Evolutionary conservation across 2,797 vertebrate genomes (phyloP).

Genomic region (Galaxias olidus): DNA sequence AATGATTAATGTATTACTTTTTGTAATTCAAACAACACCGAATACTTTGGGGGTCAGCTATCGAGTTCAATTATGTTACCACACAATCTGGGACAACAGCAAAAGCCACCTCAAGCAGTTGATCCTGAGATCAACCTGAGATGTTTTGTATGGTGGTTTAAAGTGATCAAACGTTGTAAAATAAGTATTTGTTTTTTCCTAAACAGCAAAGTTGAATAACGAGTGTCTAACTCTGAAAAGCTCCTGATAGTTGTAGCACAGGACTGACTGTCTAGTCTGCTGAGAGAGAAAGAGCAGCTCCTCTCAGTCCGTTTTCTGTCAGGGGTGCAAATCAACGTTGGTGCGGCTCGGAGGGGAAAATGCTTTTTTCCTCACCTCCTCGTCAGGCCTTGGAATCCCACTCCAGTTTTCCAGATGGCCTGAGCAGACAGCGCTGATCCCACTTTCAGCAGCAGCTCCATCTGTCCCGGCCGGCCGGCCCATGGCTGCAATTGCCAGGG

Average conservation of each 20-base stretch:
- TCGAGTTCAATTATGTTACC: not conserved
- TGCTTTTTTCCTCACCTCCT: conserved; percentile 77
- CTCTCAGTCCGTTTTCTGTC: conserved; percentile 49
- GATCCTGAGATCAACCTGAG: too few species aligned
- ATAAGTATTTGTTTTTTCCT: too few species aligned
- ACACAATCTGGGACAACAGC: too few species aligned
- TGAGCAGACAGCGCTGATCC: conserved; percentile 60
- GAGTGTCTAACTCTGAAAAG: too few species aligned
- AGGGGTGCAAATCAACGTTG: conserved; percentile 67
- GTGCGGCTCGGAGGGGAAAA: conserved; percentile 67
- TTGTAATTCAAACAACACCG: not conserved
- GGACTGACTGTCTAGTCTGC: conserved; percentile 52
- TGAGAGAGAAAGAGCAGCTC: conserved; percentile 50
- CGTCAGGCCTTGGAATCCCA: conserved; percentile 65
- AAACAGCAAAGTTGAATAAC: too few species aligned
- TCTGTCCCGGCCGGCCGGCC: conserved; percentile 59
- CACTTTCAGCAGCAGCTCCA: conserved; percentile 66
- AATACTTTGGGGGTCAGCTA: not conserved
- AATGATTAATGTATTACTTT: too few species aligned
- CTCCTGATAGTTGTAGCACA: not conserved
- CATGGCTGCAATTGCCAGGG: conserved; percentile 43
- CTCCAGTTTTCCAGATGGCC: conserved; percentile 79
- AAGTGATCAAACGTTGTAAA: too few species aligned
- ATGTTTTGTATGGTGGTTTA: too few species aligned
- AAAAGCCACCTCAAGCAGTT: too few species aligned